These are phyloP conservation scores for Eulemur coronatus DNA, from an alignment of 2,797 vertebrate species.

Conservation along the genomic window DNA sequence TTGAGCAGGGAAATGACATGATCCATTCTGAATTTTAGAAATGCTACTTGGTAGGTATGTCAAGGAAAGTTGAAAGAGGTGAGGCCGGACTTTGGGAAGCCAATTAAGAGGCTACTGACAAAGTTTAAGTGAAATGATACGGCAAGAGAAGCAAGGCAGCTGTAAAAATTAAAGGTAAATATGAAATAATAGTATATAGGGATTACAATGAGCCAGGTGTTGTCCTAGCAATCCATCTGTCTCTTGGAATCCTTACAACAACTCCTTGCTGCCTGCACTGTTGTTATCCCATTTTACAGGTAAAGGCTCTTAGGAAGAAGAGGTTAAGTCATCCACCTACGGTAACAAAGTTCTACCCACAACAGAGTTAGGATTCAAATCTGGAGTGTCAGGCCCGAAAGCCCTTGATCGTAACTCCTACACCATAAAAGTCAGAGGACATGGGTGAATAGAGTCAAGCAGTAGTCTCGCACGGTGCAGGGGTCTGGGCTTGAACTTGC, in stretches of 20 bases:
- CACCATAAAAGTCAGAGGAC: rapidly evolving
- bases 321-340: background rate
- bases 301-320: background rate
- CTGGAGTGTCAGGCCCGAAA: background rate
- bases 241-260: background rate
- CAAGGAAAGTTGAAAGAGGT: background rate
- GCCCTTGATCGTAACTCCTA: background rate
- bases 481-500: too few species aligned
- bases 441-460: background rate
- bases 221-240: background rate
- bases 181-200: background rate
- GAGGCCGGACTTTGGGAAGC: background rate
- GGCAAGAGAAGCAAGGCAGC: background rate
- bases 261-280: background rate
- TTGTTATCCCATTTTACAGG: background rate
- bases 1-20: background rate
- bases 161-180: background rate
- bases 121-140: background rate
- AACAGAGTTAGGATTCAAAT: background rate
- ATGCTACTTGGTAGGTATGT: background rate
- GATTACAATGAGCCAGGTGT: background rate
- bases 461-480: rapidly evolving
- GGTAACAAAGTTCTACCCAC: background rate
- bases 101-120: background rate
- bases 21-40: background rate